Base-by-base conservation (phyloP, 53 echinoderm and acorn worm genomes). In the Zoroaster sp. region DNA sequence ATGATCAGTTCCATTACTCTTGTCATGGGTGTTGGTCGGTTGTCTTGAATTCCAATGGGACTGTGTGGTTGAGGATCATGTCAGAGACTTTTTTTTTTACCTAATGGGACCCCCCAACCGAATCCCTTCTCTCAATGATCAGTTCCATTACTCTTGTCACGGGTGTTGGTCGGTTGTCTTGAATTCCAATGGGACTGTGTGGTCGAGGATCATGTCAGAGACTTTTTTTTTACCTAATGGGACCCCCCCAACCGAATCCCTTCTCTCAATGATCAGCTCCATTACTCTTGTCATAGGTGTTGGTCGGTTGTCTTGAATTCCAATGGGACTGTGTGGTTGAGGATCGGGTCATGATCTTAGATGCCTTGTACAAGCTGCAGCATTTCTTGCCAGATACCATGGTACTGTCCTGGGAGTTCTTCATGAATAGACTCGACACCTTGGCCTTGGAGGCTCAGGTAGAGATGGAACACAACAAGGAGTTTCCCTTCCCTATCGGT, bases 121-220 rank as follows among this genome's bases (percentile, higher is more conserved):
- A n/a, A n/a, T n/a, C n/a, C n/a, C n/a, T n/a, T n/a, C n/a, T n/a
- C n/a, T n/a, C n/a, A n/a, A n/a, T n/a, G n/a, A n/a, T n/a, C n/a
- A n/a, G n/a, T n/a, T n/a, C n/a, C n/a, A n/a, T n/a, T n/a, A n/a
- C n/a, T n/a, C n/a, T n/a, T 31, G 3, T 35, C 6, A 13, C 69
- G 94, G 96, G 94, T 92, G n/a, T 66, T 96, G 49, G 93, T 96
- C 0, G 81, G 91, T 3, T 96, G 96, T 46, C 86, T 96, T 41
- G 96, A 96, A 89, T 96, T 93, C 91, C 96, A 96, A 68, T 96
- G 96, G 96, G 96, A 96, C 87, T 96, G 94, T 12, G 96, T 96
- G 1, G 75, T 96, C 5, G 96, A 96, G 83, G 96, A 96, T 75
- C 87, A 94, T 12, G 94, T 94, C 15, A 81, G 94, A 42, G 94